Percentiles rank a stretch among this genome's conserved stretches.
Evolutionary conservation across 1,140 invertebrate genomes (phyloP).

Genomic region (Cherax quadricarinatus): DNA sequence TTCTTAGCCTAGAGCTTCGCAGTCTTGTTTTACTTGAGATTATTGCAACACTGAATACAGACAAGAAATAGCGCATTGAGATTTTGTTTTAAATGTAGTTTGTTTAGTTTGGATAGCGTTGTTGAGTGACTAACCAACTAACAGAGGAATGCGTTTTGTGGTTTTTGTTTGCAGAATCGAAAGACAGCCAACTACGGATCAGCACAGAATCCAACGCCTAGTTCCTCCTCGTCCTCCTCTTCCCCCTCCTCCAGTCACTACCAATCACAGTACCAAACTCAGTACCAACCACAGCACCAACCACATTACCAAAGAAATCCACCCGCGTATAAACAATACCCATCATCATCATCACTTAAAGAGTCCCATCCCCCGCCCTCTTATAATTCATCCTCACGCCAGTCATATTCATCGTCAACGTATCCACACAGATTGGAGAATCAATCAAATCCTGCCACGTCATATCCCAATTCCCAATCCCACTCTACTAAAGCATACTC

Average conservation of each 20-base stretch:
- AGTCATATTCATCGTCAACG: conserved; percentile 64
- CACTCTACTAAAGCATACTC: conserved; percentile 53
- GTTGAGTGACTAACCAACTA: conserved; percentile 56
- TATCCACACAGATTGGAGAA: conserved; percentile 59
- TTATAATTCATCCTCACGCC: conserved; percentile 37
- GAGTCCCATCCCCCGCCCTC: conserved; percentile 43
- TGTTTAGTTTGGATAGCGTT: background rate
- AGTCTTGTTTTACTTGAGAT: conserved; percentile 28
- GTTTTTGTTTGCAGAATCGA: conserved; percentile 66
- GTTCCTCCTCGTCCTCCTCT: conserved; percentile 66
- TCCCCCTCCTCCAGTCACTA: conserved; percentile 67
- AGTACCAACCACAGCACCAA: conserved; percentile 66
- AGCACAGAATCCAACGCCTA: conserved; percentile 69
- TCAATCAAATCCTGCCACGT: conserved; percentile 68
- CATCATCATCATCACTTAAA: conserved; percentile 61
- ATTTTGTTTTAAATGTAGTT: conserved; percentile 18
- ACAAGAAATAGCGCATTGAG: background rate
- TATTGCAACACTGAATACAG: conserved; percentile 34
- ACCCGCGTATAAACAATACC: conserved; percentile 56
- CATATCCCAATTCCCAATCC: conserved; percentile 58
- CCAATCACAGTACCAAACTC: conserved; percentile 40
- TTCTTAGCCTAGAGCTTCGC: background rate
- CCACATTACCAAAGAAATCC: conserved; percentile 67
- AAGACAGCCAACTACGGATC: conserved; percentile 62
- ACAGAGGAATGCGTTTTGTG: conserved; percentile 53